Evolutionary conservation across 2,113 vertebrate genomes (phyloP).

Genomic region (Conger conger): DNA sequence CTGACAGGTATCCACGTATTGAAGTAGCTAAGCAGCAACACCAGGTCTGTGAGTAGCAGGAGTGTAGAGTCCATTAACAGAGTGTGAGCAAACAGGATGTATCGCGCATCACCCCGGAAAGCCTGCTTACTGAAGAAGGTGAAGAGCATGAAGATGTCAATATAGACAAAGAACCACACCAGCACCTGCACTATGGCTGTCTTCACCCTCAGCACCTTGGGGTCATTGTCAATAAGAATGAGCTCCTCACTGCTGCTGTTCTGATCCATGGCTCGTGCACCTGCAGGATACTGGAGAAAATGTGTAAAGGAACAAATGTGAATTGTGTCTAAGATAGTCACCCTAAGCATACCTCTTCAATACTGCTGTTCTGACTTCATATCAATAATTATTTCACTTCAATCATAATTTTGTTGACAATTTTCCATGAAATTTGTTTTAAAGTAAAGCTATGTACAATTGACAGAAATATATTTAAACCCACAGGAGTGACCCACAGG

Average conservation of each 20-base stretch:
- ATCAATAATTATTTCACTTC: no score
- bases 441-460: no score
- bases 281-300: not conserved
- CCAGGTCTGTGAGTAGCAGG: conserved; percentile 37
- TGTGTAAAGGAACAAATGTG: not conserved
- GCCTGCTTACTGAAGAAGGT: conserved; percentile 40
- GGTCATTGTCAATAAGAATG: conserved; percentile 2
- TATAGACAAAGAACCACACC: conserved; percentile 40
- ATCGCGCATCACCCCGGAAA: conserved; percentile 43
- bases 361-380: no score
- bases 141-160: conserved; percentile 43
- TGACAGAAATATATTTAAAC: no score
- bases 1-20: conserved; percentile 30
- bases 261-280: conserved; percentile 19
- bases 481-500: no score
- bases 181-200: conserved; percentile 33
- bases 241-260: conserved; percentile 9
- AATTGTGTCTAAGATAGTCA: no score
- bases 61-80: conserved; percentile 38
- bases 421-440: no score
- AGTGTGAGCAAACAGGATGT: conserved; percentile 50
- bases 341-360: no score
- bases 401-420: no score
- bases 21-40: conserved; percentile 23
- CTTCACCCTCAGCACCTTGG: not conserved